phyloP scores from a whole-genome alignment of 53 echinoderm and acorn worm species.

The Echinometra lucunter region DNA sequence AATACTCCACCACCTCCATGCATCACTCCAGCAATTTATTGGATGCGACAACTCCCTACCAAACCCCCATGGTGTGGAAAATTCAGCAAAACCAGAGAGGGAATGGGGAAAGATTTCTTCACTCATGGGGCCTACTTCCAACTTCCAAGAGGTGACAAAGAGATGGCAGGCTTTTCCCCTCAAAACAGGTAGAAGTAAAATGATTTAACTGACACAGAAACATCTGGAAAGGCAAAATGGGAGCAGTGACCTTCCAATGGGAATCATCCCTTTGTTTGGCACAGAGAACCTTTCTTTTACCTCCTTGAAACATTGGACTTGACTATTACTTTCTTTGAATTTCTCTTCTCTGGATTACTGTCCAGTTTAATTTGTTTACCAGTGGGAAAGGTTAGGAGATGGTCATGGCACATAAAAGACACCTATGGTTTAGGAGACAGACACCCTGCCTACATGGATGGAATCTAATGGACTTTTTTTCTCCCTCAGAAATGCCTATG shows the following conservation, averaged over 20 bases:
- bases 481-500: not conserved
- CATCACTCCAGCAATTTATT: conserved; percentile 10
- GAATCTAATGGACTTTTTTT: not conserved
- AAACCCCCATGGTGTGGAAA: conserved; percentile 43
- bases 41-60: conserved; percentile 35
- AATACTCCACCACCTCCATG: not conserved
- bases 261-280: not conserved
- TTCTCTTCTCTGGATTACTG: not conserved
- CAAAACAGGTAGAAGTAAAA: not conserved
- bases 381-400: not conserved
- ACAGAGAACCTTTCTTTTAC: not conserved
- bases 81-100: conserved; percentile 12
- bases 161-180: conserved; percentile 20
- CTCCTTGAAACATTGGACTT: not conserved
- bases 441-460: conserved; percentile 19
- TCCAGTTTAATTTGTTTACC: not conserved
- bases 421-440: conserved; percentile 26
- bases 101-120: not conserved
- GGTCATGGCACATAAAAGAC: not conserved
- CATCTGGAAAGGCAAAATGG: not conserved
- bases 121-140: conserved; percentile 35
- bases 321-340: conserved; percentile 15
- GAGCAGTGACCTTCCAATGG: conserved; percentile 13
- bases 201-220: conserved; percentile 8
- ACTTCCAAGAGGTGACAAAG: conserved; percentile 29